Conservation (phyloP, 2,797 vertebrate species). For the Leptoclinus maculatus region DNA sequence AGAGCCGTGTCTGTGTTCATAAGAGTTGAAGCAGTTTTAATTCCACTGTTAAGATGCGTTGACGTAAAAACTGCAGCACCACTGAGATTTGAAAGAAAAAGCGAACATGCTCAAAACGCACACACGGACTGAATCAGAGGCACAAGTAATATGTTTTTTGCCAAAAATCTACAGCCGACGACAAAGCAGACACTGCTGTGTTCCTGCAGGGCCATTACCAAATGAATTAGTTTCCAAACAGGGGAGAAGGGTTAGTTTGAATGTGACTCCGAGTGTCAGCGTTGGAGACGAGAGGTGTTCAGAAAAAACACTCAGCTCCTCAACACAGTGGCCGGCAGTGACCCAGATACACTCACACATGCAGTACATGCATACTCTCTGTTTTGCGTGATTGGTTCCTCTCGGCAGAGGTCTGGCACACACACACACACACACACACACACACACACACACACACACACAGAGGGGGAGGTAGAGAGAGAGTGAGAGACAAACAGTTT, state of each 20-base stretch:
- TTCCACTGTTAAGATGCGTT: background rate
- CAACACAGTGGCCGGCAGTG: slow-evolving; percentile 34
- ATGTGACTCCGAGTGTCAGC: slow-evolving; percentile 18
- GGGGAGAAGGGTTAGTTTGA: slow-evolving; percentile 22
- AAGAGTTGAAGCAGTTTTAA: background rate
- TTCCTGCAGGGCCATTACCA: slow-evolving; percentile 11
- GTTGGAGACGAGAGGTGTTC: slow-evolving; percentile 22
- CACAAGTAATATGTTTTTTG: slow-evolving; percentile 1
- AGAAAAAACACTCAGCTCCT: slow-evolving; percentile 19
- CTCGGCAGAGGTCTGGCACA: slow-evolving; percentile 16
- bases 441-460: background rate
- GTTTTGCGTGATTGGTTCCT: slow-evolving; percentile 52
- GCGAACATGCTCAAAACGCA: background rate
- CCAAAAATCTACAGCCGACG: background rate
- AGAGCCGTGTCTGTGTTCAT: background rate
- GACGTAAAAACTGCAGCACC: background rate
- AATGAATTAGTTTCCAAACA: slow-evolving; percentile 17
- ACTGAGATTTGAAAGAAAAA: background rate
- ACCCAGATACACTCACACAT: slow-evolving; percentile 62
- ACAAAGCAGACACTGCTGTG: slow-evolving; percentile 20
- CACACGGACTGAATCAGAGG: background rate
- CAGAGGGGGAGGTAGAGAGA: background rate
- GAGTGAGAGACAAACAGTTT: slow-evolving; percentile 24
- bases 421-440: background rate
- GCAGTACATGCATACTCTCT: slow-evolving; percentile 36